These are phyloP conservation scores for Dascyllus trimaculatus DNA, from an alignment of 2,113 vertebrate species.

Conservation along the genomic window DNA sequence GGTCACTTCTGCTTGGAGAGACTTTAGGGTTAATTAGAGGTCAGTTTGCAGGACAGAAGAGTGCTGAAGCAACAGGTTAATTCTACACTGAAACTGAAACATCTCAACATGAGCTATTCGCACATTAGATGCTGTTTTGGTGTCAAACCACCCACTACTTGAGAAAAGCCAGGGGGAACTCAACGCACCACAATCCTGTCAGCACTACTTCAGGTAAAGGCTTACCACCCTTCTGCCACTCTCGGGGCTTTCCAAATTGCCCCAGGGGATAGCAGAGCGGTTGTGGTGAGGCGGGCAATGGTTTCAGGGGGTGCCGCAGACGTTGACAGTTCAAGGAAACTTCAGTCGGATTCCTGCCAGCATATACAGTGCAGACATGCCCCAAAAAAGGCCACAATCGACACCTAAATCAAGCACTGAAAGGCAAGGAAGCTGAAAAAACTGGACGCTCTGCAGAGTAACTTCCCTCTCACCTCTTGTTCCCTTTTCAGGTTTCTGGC, in stretches of 20 bases:
- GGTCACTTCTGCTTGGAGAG: constrained; percentile 30
- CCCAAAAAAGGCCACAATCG: constrained; percentile 12
- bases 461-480: constrained; percentile 43
- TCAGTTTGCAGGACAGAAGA: neutral
- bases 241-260: constrained; percentile 72
- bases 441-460: neutral
- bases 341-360: constrained; percentile 53
- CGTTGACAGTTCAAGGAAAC: constrained; percentile 60
- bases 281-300: constrained; percentile 40
- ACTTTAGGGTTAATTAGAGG: constrained; percentile 11
- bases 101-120: neutral
- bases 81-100: constrained; percentile 19
- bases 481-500: constrained; percentile 33
- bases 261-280: constrained; percentile 40
- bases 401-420: constrained; percentile 37
- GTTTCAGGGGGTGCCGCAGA: constrained; percentile 37
- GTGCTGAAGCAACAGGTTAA: constrained; percentile 5
- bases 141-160: constrained; percentile 48
- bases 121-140: neutral
- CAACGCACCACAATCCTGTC: constrained; percentile 56
- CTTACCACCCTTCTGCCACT: constrained; percentile 44
- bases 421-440: neutral
- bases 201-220: constrained; percentile 68
- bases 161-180: constrained; percentile 65
- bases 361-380: constrained; percentile 5